These are phyloP conservation scores for Drosophila sproati DNA, from an alignment of 1,140 invertebrate species.

Conservation along the genomic window DNA sequence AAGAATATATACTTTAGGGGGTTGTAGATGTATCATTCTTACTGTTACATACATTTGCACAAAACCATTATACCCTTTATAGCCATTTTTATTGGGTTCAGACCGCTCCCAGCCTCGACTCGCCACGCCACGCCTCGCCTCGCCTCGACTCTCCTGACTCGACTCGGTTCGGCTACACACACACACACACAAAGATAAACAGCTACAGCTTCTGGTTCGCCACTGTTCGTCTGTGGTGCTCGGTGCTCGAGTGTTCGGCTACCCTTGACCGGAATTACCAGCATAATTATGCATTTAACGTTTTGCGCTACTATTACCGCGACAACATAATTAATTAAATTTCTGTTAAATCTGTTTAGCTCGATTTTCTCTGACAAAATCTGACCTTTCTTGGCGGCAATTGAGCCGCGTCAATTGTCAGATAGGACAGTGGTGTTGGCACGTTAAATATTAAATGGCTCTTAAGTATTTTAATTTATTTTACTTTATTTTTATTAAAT, in stretches of 20 bases:
- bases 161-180: not conserved
- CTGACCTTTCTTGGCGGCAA: not conserved
- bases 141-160: too few species aligned
- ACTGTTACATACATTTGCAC: too few species aligned
- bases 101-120: not conserved
- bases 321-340: slow-evolving; percentile 73
- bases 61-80: too few species aligned
- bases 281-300: slow-evolving; percentile 74
- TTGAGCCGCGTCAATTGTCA: too few species aligned
- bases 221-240: not conserved
- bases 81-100: too few species aligned
- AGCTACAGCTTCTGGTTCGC: not conserved
- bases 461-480: too few species aligned
- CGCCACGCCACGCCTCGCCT: too few species aligned
- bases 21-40: too few species aligned
- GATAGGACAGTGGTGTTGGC: too few species aligned
- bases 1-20: too few species aligned
- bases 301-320: slow-evolving; percentile 64
- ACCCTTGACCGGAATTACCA: slow-evolving; percentile 60
- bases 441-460: too few species aligned
- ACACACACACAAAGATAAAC: not conserved
- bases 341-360: slow-evolving; percentile 56
- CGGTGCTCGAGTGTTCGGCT: slow-evolving; percentile 8
- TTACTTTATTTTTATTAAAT: too few species aligned
- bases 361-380: slow-evolving; percentile 9